Conservation (phyloP, 1,140 invertebrate genomes). For the Heliconius himera region DNA sequence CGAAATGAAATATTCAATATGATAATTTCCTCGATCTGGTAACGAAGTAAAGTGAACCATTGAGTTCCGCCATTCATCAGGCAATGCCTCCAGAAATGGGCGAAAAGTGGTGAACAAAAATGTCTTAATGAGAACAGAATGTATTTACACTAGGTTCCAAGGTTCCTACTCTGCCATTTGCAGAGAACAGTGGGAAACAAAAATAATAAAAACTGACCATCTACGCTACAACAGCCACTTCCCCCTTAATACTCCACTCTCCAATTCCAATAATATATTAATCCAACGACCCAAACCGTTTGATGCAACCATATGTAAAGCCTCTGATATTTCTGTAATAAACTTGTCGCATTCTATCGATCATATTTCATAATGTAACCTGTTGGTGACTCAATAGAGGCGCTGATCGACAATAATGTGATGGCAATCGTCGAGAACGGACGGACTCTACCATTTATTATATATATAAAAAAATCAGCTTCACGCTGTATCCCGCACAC, state of each 20-base stretch:
- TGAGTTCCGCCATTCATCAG: no score
- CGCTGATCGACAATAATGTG: constrained; percentile 36
- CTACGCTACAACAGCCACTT: not conserved
- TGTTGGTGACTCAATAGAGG: constrained; percentile 40
- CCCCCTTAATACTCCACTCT: not conserved
- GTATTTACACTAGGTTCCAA: no score
- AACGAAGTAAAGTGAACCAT: no score
- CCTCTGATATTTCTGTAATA: constrained; percentile 23
- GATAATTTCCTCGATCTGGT: no score
- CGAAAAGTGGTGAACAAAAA: no score
- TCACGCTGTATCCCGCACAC: no score
- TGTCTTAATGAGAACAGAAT: no score
- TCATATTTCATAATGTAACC: constrained; percentile 46
- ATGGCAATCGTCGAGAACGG: constrained; percentile 39
- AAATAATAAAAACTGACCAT: not conserved
- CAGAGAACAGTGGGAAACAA: no score
- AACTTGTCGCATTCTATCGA: constrained; percentile 37
- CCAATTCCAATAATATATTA: not conserved
- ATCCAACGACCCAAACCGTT: not conserved
- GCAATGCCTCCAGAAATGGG: no score
- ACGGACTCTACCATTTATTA: not conserved
- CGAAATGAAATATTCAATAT: no score
- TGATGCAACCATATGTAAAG: constrained; percentile 10
- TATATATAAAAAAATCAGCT: not conserved
- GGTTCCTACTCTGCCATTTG: no score